These are phyloP conservation scores for Erannis defoliaria DNA, from an alignment of 2,888 invertebrate species.

Conservation along the genomic window DNA sequence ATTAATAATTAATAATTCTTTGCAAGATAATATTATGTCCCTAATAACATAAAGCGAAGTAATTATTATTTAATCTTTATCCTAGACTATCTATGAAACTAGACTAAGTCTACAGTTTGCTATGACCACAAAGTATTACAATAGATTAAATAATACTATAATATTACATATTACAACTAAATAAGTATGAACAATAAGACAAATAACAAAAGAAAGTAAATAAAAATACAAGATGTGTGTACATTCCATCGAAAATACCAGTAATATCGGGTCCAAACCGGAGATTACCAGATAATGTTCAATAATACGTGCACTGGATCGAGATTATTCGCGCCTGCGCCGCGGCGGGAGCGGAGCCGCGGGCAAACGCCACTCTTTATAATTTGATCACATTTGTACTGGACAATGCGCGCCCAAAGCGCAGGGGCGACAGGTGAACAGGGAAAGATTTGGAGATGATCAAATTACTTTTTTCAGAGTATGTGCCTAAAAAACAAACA, in stretches of 20 bases:
- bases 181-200: too few species aligned
- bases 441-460: slow-evolving; percentile 53
- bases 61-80: too few species aligned
- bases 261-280: slow-evolving; percentile 37
- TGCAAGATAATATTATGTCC: too few species aligned
- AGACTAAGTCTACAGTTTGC: too few species aligned
- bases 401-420: slow-evolving; percentile 83
- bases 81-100: too few species aligned
- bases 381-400: slow-evolving; percentile 86
- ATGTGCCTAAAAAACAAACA: too few species aligned
- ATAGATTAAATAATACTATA: too few species aligned
- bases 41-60: too few species aligned
- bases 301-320: slow-evolving; percentile 61
- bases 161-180: too few species aligned
- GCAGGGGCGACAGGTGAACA: slow-evolving; percentile 70
- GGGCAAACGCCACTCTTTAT: slow-evolving; percentile 80
- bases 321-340: slow-evolving; percentile 75
- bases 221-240: neutral
- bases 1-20: too few species aligned
- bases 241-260: slow-evolving; percentile 39
- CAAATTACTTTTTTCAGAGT: neutral
- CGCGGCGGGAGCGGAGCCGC: slow-evolving; percentile 60
- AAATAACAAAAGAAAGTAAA: too few species aligned
- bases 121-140: too few species aligned
- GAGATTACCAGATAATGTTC: slow-evolving; percentile 51